Percentiles rank a stretch among this genome's conserved stretches.
Conservation (phyloP, 2,113 vertebrate genomes). For the Alosa alosa region DNA sequence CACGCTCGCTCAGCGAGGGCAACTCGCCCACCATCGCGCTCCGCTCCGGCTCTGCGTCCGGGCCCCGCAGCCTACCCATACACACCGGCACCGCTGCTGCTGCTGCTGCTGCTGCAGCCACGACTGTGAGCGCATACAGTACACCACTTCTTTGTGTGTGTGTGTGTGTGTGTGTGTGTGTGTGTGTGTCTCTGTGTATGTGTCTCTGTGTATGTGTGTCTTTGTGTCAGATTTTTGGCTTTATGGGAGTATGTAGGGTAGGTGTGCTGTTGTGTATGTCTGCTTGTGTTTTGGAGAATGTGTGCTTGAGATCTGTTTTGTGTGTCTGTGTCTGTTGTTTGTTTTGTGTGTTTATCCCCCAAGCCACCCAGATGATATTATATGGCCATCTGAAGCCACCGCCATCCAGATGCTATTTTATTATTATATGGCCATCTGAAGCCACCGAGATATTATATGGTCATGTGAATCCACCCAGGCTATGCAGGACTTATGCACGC, state of each 20-base stretch:
- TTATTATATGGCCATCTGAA: too few relatives aligned
- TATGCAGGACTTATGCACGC: neutral
- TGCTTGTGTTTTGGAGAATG: slow-evolving; percentile 12
- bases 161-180: neutral
- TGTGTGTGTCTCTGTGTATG: neutral
- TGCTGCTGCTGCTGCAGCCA: neutral
- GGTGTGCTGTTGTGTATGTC: neutral
- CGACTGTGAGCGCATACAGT: neutral
- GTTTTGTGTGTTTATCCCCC: neutral
- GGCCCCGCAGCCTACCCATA: slow-evolving; percentile 34
- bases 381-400: too few relatives aligned
- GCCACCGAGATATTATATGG: neutral
- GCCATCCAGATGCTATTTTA: too few relatives aligned
- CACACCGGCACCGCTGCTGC: slow-evolving; percentile 27
- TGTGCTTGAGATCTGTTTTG: slow-evolving; percentile 3
- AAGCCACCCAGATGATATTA: too few relatives aligned
- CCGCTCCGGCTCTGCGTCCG: slow-evolving; percentile 20
- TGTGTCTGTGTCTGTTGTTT: neutral
- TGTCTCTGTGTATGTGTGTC: neutral
- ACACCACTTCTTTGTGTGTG: neutral
- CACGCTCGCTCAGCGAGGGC: slow-evolving; percentile 48
- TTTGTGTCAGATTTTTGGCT: neutral
- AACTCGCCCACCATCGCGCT: slow-evolving; percentile 43
- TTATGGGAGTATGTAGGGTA: neutral
- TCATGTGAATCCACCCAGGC: neutral